Conservation (phyloP, 92 coral and sea anemone species). For the Parazoanthus swiftii region DNA sequence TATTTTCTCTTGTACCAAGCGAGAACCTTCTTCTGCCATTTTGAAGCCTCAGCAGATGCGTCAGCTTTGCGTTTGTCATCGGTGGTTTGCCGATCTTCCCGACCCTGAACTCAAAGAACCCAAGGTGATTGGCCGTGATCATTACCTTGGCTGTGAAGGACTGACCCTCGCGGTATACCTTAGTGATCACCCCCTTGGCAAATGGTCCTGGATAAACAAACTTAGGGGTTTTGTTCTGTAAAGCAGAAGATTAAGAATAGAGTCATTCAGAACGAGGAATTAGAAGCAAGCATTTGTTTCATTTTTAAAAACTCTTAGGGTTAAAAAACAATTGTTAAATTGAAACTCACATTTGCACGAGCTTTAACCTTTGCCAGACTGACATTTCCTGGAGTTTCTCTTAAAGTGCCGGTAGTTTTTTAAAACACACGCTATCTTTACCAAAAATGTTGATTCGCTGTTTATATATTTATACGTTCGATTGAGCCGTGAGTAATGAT, state of each 20-base stretch:
- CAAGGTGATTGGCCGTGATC: conserved; percentile 82
- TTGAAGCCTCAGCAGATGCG: conserved; percentile 54
- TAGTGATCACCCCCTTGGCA: not conserved
- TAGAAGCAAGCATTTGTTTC: too few species aligned
- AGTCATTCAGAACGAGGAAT: not conserved
- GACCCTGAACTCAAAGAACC: conserved; percentile 75
- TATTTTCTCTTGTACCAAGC: conserved; percentile 9
- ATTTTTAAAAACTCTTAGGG: too few species aligned
- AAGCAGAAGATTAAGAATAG: not conserved
- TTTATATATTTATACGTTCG: too few species aligned
- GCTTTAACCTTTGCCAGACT: too few species aligned
- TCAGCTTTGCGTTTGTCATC: conserved; percentile 76
- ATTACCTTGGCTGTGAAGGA: conserved; percentile 31
- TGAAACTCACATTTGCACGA: too few species aligned
- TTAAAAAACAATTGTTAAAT: too few species aligned
- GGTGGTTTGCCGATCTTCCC: conserved; percentile 71
- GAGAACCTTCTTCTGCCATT: conserved; percentile 51
- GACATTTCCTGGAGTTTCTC: too few species aligned
- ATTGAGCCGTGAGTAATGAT: too few species aligned
- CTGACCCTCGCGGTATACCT: not conserved
- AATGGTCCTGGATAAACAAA: not conserved
- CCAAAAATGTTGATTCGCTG: too few species aligned
- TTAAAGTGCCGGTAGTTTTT: too few species aligned
- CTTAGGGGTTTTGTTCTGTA: not conserved
- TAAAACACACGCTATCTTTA: too few species aligned